These are phyloP conservation scores for Alcedo atthis DNA, from an alignment of 2,797 vertebrate species.

Conservation along the genomic window DNA sequence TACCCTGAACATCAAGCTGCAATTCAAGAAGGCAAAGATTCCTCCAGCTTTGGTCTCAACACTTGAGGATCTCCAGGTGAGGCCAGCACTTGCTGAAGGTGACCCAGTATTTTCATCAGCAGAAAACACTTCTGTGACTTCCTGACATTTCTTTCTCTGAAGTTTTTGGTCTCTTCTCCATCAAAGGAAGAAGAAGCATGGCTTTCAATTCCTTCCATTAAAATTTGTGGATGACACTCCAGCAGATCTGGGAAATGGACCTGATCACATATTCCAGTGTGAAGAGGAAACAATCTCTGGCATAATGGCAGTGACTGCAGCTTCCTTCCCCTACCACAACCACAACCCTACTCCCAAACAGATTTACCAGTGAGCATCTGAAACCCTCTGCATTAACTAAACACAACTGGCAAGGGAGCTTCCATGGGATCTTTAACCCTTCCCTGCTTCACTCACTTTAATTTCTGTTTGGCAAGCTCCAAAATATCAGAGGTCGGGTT, in stretches of 20 bases:
- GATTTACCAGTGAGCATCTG: background rate
- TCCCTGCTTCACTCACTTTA: slow-evolving; percentile 3
- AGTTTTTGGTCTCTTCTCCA: background rate
- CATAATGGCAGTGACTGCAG: background rate
- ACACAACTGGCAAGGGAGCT: background rate
- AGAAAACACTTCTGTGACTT: background rate
- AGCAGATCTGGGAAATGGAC: background rate
- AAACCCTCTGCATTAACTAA: background rate
- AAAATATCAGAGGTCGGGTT: slow-evolving; percentile 19
- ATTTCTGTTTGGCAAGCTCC: slow-evolving; percentile 21
- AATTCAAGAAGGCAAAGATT: background rate
- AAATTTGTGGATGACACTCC: background rate
- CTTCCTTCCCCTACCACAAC: background rate
- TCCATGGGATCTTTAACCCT: slow-evolving; percentile 25
- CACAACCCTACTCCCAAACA: background rate
- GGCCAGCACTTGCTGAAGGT: rapidly evolving
- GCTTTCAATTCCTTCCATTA: background rate
- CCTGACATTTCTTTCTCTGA: background rate
- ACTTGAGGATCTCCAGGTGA: background rate
- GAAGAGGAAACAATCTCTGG: background rate
- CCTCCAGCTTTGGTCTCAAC: background rate
- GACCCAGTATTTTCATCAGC: background rate
- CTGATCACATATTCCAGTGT: background rate
- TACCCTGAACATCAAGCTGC: background rate
- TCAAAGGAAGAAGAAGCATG: background rate